Evolutionary conservation across 2,797 vertebrate species (phyloP), one percentile per base, ranked within the genome.

Genomic region (Phoeniculus purpureus): DNA sequence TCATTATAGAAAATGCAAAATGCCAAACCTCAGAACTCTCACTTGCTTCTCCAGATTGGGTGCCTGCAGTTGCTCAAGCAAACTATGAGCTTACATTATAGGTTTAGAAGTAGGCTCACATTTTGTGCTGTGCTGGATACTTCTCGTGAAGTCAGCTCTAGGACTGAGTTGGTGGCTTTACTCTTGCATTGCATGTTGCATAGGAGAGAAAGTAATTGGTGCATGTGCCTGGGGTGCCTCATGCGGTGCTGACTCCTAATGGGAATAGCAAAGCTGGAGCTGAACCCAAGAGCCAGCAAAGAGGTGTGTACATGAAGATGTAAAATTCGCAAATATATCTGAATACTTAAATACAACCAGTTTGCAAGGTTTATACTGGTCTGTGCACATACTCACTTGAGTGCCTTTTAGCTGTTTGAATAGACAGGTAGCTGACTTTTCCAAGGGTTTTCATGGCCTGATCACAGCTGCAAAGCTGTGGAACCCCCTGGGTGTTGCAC

Each of bases 191-290:
- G 10, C 21, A 7, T 1, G 0, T 32, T 45, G 72, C 56, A 19
- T 26, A 37, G 71, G 18, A 64, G 34, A 23, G 32, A 45, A 52
- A 43, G 26, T 32, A 40, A 43, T 48, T 18, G 7, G 19, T 78
- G 9, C 12, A 2, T 4, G 18, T 27, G 21, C 61, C 25, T 52
- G 22, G 8, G 19, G 6, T 0, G 0, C 61, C 70, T 84, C 85
- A 10, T 47, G 51, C 17, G 29, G 7, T 48, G 7, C 15, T 79
- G 19, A 20, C 32, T 75, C 77, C 52, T 62, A 59, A 29, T 48
- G 26, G 45, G 37, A 58, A 55, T 59, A 78, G 40, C 48, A 73
- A 78, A 73, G 52, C 62, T 76, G 66, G 58, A 75, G 25, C 29
- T 70, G 67, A 64, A 32, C 27, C 47, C 60, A 73, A 52, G 19